A percentile compares a stretch with the other conserved stretches of the same genome.
Evolutionary conservation across 2,113 vertebrate species (phyloP).

Genomic region (Dinomys branickii): DNA sequence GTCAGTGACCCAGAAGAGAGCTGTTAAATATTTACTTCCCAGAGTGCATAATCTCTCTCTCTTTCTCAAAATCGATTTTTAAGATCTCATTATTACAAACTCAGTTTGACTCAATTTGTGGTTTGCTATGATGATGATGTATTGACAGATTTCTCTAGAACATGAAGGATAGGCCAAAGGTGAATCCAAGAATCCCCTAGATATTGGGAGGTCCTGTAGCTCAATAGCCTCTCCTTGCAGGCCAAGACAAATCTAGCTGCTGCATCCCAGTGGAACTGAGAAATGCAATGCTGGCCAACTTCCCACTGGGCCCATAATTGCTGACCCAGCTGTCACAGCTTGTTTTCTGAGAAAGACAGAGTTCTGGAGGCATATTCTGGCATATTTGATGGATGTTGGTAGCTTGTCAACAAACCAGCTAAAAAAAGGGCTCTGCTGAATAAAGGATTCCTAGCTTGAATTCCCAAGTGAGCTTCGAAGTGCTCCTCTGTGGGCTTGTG

Average conservation of each 20-base stretch:
- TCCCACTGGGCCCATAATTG: conserved; percentile 36
- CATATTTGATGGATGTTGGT: conserved; percentile 56
- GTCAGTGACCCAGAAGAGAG: neutral
- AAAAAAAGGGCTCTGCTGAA: conserved; percentile 30
- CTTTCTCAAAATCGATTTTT: conserved; percentile 53
- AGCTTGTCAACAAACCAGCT: conserved; percentile 67
- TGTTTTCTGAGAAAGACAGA: conserved; percentile 59
- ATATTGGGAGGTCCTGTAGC: neutral
- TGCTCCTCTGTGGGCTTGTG: neutral
- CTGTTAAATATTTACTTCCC: neutral
- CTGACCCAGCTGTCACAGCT: conserved; percentile 57
- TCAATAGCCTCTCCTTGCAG: neutral
- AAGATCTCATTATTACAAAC: conserved; percentile 33
- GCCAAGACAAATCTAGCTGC: neutral
- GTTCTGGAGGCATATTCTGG: conserved; percentile 43
- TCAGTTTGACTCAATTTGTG: conserved; percentile 2
- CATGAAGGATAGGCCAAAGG: neutral
- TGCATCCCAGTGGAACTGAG: neutral
- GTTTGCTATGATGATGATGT: neutral
- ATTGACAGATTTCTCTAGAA: neutral
- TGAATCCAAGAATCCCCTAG: neutral
- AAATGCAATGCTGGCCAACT: neutral
- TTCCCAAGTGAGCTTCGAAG: conserved; percentile 14
- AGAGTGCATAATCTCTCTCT: neutral
- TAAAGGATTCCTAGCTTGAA: conserved; percentile 37